Conservation (phyloP, 92 coral and sea anemone species). For the Virgularia gustaviana region DNA sequence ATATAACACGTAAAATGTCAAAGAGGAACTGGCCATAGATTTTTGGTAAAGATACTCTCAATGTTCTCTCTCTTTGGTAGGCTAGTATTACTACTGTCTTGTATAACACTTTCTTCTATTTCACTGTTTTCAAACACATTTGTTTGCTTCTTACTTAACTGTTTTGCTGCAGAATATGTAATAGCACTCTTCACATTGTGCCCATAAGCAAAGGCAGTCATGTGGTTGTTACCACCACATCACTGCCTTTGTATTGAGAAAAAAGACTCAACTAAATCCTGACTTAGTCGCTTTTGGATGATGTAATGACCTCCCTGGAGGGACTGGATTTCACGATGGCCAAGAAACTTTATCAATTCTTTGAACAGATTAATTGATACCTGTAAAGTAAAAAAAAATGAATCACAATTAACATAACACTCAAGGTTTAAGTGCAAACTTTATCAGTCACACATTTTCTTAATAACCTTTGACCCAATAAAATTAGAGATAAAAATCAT, state of each 20-base stretch:
- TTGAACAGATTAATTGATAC: slow-evolving; percentile 12
- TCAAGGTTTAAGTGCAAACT: too few relatives aligned
- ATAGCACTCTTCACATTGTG: slow-evolving; percentile 39
- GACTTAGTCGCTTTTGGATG: slow-evolving; percentile 37
- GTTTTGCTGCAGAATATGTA: slow-evolving; percentile 27
- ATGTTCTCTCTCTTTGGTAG: slow-evolving; percentile 1
- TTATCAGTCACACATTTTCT: background rate
- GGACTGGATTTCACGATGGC: background rate
- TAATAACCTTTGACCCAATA: background rate
- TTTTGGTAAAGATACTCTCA: background rate
- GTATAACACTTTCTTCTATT: slow-evolving; percentile 9
- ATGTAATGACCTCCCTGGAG: slow-evolving; percentile 20
- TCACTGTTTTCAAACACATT: slow-evolving; percentile 33
- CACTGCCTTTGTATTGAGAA: slow-evolving; percentile 41
- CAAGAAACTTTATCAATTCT: slow-evolving; percentile 12
- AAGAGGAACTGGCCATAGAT: background rate
- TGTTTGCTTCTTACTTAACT: slow-evolving; percentile 36
- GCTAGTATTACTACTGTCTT: background rate
- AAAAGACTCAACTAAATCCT: slow-evolving; percentile 44
- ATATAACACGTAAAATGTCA: background rate
- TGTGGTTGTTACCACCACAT: slow-evolving; percentile 40
- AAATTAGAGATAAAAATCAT: too few relatives aligned
- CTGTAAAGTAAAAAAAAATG: background rate
- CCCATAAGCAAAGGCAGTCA: slow-evolving; percentile 45
- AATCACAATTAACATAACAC: too few relatives aligned